Base-by-base conservation (phyloP, 2,888 invertebrate genomes). In the Lasioglossum zephyrum region DNA sequence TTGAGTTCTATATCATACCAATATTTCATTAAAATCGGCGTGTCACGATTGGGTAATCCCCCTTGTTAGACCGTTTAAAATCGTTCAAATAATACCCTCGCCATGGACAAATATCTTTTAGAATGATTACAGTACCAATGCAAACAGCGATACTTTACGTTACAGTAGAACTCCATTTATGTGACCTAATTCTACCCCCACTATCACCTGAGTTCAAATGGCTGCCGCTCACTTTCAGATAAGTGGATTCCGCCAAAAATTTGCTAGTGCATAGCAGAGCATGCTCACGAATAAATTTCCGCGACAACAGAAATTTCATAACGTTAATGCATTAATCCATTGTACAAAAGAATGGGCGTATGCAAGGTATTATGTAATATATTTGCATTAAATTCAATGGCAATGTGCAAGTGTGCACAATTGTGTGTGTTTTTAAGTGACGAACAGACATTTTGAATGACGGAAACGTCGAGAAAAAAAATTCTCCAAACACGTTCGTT, bases 81-180 rank as follows among this genome's bases (percentile, higher is more conserved):
- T 11, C 26, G 60, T 60, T 60, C 60, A 60, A 60, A 60, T 5
- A 60, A 26, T 60, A 26, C 26, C 11, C 60, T 11, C 26, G 26
- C 13, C 26, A n/a, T 57, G 22, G 22, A 60, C 26, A 60, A 60
- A 60, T 60, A 60, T 60, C 60, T 60, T 26, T 60, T 26, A 11
- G 13, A 26, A 60, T 13, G 60, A 60, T 60, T 5, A 60, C 26
- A 11, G 26, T 26, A 13, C 1, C 13, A 60, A 60, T 26, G 60
- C 60, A 60, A 60, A 60, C 26, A 60, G 60, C 26, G 60, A 60
- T 60, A 26, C 60, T 26, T 26, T 13, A 13, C 26, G 26, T 26
- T 60, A 60, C 60, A 60, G 26, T 60, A 13, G 26, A 60, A 60
- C 60, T 60, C 60, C 60, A 60, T 60, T 60, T 26, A 60, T 60